Percentiles rank a stretch among this genome's conserved stretches.
These are phyloP conservation scores for Trachythela sp. DNA, from an alignment of 64 coral and sea anemone genomes.

Conservation along the genomic window DNA sequence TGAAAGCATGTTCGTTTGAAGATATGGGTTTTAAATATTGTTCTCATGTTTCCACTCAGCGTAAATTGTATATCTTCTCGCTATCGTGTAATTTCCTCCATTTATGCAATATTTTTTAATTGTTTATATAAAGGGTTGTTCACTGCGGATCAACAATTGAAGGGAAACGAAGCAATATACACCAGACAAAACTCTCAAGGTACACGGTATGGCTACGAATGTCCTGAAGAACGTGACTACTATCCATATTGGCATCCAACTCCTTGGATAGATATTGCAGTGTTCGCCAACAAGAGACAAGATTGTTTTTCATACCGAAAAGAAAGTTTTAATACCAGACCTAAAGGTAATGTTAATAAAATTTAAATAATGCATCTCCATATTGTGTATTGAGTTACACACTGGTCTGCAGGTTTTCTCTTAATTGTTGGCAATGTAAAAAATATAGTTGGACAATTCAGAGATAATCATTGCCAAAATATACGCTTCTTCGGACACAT, in stretches of 20 bases:
- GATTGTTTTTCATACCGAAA: constrained; percentile 30
- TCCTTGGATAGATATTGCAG: constrained; percentile 76
- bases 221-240: constrained; percentile 91
- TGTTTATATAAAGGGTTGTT: constrained; percentile 53
- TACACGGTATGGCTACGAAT: constrained; percentile 82
- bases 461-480: too few relatives aligned
- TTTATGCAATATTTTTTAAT: neutral
- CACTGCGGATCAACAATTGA: constrained; percentile 81
- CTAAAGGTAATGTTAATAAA: neutral
- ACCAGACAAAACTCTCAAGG: constrained; percentile 88
- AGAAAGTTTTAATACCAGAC: constrained; percentile 34
- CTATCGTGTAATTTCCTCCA: neutral
- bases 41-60: too few relatives aligned
- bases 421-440: too few relatives aligned
- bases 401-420: too few relatives aligned
- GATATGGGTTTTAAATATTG: too few relatives aligned
- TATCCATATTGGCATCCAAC: constrained; percentile 99
- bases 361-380: too few relatives aligned
- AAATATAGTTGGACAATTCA: too few relatives aligned
- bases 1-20: too few relatives aligned
- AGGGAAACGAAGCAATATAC: constrained; percentile 56
- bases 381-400: too few relatives aligned
- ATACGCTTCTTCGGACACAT: too few relatives aligned
- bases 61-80: too few relatives aligned
- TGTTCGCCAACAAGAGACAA: constrained; percentile 27